These are phyloP conservation scores for Oreotrochilus melanogaster DNA, from an alignment of 2,113 vertebrate species.

Conservation along the genomic window DNA sequence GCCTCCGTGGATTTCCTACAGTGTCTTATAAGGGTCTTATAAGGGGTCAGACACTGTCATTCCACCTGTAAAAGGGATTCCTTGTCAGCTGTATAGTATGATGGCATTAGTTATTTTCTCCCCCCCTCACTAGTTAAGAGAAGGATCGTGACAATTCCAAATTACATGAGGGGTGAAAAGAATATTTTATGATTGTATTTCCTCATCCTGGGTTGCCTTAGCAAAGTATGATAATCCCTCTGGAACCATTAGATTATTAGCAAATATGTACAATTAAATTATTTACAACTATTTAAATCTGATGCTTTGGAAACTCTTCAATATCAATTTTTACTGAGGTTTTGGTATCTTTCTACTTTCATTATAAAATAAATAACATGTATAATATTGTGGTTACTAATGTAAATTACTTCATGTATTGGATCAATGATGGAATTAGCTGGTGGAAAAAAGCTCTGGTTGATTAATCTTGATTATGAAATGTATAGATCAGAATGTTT, in stretches of 20 bases:
- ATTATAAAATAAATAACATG: neutral
- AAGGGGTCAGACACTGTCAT: too few relatives aligned
- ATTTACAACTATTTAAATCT: neutral
- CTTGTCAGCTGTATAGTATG: neutral
- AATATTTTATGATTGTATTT: neutral
- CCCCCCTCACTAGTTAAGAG: neutral
- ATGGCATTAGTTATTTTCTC: neutral
- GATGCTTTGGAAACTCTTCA: neutral
- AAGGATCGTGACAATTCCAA: neutral
- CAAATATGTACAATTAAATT: neutral
- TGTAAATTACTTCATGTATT: neutral
- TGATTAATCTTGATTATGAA: slow-evolving; percentile 51
- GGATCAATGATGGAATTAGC: neutral
- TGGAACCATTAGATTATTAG: neutral
- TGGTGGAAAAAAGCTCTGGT: slow-evolving; percentile 12
- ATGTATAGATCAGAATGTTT: neutral
- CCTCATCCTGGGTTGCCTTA: neutral
- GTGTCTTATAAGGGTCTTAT: neutral
- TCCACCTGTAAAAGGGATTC: neutral
- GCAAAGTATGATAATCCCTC: neutral
- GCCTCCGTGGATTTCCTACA: too few relatives aligned
- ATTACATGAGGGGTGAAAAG: neutral
- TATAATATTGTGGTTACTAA: slow-evolving; percentile 22
- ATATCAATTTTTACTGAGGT: neutral
- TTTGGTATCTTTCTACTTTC: slow-evolving; percentile 21